Evolutionary conservation across 2,888 invertebrate genomes (phyloP).

Genomic region (Catocala nupta): DNA sequence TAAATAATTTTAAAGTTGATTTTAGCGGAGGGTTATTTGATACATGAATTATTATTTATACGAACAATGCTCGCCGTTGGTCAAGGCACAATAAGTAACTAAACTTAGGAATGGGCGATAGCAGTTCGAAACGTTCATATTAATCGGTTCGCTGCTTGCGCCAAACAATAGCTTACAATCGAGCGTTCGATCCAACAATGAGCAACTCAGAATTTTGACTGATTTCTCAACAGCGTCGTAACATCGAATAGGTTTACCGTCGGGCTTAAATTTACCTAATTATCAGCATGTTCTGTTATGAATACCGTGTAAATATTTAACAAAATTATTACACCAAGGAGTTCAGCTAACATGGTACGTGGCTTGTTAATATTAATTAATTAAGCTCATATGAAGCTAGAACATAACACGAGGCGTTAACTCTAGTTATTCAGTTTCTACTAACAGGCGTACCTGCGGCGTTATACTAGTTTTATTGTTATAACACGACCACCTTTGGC

Average conservation of each 20-base stretch:
- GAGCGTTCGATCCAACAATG: constrained; percentile 24
- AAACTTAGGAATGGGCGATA: constrained; percentile 38
- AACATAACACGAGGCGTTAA: constrained; percentile 63
- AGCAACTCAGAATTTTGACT: constrained; percentile 34
- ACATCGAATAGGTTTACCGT: constrained; percentile 37
- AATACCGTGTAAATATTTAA: constrained; percentile 69
- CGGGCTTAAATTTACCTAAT: constrained; percentile 46
- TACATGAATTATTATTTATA: constrained; percentile 32
- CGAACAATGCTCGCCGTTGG: constrained; percentile 29
- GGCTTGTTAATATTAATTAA: constrained; percentile 78
- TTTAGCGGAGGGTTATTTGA: constrained; percentile 25
- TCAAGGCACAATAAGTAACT: constrained; percentile 36
- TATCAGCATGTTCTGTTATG: constrained; percentile 52
- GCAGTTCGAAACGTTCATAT: constrained; percentile 32
- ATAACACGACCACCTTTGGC: constrained; percentile 36
- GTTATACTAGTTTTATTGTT: constrained; percentile 49
- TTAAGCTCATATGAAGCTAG: constrained; percentile 65
- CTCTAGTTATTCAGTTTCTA: constrained; percentile 51
- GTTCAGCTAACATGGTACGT: constrained; percentile 67
- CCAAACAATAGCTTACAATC: constrained; percentile 40
- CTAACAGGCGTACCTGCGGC: constrained; percentile 54
- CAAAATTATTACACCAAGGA: constrained; percentile 69
- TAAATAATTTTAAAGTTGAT: constrained; percentile 12
- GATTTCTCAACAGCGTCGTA: constrained; percentile 28
- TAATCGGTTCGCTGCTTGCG: constrained; percentile 36